A percentile compares a stretch with the other conserved stretches of the same genome.
phyloP scores from a whole-genome alignment of 92 coral and sea anemone genomes.

The Isaurus tuberculatus region DNA sequence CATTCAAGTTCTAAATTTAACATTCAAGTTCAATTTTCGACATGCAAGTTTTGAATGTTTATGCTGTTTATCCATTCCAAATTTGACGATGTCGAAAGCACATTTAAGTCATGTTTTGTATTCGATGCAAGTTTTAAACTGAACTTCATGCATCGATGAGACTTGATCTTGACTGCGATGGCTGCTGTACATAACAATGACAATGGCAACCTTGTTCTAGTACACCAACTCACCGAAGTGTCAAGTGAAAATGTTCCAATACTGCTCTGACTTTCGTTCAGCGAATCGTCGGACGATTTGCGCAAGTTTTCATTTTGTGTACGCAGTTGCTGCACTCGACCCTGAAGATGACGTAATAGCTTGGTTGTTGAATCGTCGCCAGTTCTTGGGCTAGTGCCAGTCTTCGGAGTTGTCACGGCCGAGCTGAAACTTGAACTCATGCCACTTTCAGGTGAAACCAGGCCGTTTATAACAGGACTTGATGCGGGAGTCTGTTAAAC shows the following conservation, averaged over 20 bases:
- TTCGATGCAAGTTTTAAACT: too few species aligned
- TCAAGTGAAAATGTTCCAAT: constrained; percentile 65
- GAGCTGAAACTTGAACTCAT: constrained; percentile 89
- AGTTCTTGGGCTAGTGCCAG: constrained; percentile 64
- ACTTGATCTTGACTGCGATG: neutral
- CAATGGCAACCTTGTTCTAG: too few species aligned
- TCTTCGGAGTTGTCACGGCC: constrained; percentile 76
- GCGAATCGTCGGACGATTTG: constrained; percentile 79
- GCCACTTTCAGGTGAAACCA: constrained; percentile 81
- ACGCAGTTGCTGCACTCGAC: constrained; percentile 94
- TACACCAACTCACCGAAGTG: constrained; percentile 50
- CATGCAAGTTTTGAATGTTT: too few species aligned
- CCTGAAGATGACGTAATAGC: constrained; percentile 96
- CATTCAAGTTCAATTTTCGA: too few species aligned
- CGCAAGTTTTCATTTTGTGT: constrained; percentile 94
- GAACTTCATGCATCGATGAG: neutral
- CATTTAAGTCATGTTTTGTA: too few species aligned
- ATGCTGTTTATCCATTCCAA: too few species aligned
- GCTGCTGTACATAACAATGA: too few species aligned
- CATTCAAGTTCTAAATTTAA: too few species aligned
- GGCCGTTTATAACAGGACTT: constrained; percentile 87
- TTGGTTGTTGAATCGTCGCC: constrained; percentile 83
- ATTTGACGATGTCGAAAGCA: too few species aligned
- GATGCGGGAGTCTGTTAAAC: constrained; percentile 67
- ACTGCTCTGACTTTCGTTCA: constrained; percentile 87